Percentiles rank a stretch among this genome's conserved stretches.
Conservation (phyloP, 2,797 vertebrate genomes). For the Labroides dimidiatus region DNA sequence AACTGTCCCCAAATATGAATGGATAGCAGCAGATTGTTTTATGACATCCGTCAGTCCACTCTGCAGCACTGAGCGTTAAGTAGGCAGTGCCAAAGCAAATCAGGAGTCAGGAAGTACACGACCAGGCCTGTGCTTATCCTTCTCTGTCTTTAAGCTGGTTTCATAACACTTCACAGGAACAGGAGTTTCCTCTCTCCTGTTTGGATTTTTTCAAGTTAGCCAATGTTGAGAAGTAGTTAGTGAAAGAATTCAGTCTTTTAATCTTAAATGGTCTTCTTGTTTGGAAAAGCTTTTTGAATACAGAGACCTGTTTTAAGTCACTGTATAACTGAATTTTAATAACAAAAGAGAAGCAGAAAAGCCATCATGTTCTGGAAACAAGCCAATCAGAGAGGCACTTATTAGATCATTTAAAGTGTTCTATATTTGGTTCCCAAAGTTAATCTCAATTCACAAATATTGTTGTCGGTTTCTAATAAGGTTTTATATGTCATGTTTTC, state of each 20-base stretch:
- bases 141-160: conserved; percentile 11
- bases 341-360: not conserved
- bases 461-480: not conserved
- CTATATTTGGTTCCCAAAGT: not conserved
- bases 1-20: conserved; percentile 45
- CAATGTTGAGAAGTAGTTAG: conserved; percentile 18
- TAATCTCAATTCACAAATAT: not conserved
- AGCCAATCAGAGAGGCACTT: conserved; percentile 16
- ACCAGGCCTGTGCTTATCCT: conserved; percentile 18
- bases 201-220: conserved; percentile 14
- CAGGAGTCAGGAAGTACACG: conserved; percentile 39
- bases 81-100: conserved; percentile 57
- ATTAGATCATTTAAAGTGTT: not conserved
- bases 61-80: conserved; percentile 20
- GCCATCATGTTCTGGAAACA: conserved; percentile 5
- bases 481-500: not conserved
- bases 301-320: not conserved
- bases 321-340: conserved; percentile 9
- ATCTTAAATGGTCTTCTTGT: conserved; percentile 14
- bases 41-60: conserved; percentile 36
- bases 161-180: conserved; percentile 20
- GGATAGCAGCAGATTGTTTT: conserved; percentile 32
- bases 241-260: conserved; percentile 13
- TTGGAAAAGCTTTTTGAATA: not conserved
- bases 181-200: conserved; percentile 1